Evolutionary conservation across 2,797 vertebrate genomes (phyloP).

Genomic region (Sphenodon punctatus): DNA sequence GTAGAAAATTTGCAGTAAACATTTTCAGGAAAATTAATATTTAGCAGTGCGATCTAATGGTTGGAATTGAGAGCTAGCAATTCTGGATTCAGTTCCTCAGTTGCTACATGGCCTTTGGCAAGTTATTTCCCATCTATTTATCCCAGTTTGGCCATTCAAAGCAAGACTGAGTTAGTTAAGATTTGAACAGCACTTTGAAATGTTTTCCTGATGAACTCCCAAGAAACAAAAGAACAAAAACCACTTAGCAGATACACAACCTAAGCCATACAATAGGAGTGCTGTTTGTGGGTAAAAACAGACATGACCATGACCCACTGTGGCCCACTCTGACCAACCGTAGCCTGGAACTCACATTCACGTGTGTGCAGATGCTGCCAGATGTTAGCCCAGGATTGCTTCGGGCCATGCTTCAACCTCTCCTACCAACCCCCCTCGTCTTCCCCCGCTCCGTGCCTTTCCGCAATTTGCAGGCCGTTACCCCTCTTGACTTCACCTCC

Average conservation of each 20-base stretch:
- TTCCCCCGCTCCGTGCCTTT: too few relatives aligned
- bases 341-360: too few relatives aligned
- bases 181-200: background rate
- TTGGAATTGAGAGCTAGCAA: constrained; percentile 13
- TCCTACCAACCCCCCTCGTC: too few relatives aligned
- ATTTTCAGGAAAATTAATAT: constrained; percentile 29
- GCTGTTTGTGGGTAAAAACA: too few relatives aligned
- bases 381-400: too few relatives aligned
- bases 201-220: background rate
- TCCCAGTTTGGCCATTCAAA: constrained; percentile 11
- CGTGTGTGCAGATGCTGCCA: too few relatives aligned
- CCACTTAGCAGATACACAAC: background rate
- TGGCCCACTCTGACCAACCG: too few relatives aligned
- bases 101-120: background rate
- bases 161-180: background rate
- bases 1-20: background rate
- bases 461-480: too few relatives aligned
- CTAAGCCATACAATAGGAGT: background rate
- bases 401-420: too few relatives aligned
- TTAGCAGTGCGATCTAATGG: constrained; percentile 14
- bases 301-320: too few relatives aligned
- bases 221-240: background rate
- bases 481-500: too few relatives aligned
- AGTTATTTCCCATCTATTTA: background rate
- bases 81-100: background rate